Evolutionary conservation across 2,113 vertebrate species (phyloP).

Genomic region (Eurystomus gularis): DNA sequence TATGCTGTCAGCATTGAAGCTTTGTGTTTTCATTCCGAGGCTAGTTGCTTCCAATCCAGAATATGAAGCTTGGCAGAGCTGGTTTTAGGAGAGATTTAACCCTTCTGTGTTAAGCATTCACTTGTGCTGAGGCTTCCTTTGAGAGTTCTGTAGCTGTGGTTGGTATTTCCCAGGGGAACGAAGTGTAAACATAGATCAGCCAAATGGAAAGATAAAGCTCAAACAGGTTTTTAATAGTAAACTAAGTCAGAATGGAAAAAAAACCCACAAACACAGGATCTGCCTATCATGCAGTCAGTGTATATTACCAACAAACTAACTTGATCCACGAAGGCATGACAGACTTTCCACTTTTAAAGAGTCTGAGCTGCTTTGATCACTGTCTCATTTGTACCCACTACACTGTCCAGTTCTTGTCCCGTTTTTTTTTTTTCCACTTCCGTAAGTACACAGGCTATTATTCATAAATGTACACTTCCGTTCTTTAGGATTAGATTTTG

Average conservation of each 20-base stretch:
- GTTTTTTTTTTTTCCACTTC: neutral
- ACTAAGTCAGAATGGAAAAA: conserved; percentile 9
- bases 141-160: neutral
- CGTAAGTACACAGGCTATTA: neutral
- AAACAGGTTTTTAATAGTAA: conserved; percentile 44
- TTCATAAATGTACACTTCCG: neutral
- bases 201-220: conserved; percentile 17
- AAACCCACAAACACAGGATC: neutral
- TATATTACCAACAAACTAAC: neutral
- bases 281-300: neutral
- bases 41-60: conserved; percentile 54
- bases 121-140: neutral
- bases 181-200: neutral
- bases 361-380: neutral
- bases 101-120: neutral
- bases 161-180: neutral
- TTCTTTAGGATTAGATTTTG: neutral
- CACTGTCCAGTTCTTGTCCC: neutral
- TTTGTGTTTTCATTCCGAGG: conserved; percentile 57
- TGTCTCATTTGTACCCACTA: neutral
- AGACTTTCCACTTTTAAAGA: neutral
- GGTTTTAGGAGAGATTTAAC: conserved; percentile 46
- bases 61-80: conserved; percentile 61
- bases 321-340: neutral
- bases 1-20: conserved; percentile 33